Percentiles rank a stretch among this genome's conserved stretches.
Evolutionary conservation across 2,113 vertebrate genomes (phyloP).

Genomic region (Labrus mixtus): DNA sequence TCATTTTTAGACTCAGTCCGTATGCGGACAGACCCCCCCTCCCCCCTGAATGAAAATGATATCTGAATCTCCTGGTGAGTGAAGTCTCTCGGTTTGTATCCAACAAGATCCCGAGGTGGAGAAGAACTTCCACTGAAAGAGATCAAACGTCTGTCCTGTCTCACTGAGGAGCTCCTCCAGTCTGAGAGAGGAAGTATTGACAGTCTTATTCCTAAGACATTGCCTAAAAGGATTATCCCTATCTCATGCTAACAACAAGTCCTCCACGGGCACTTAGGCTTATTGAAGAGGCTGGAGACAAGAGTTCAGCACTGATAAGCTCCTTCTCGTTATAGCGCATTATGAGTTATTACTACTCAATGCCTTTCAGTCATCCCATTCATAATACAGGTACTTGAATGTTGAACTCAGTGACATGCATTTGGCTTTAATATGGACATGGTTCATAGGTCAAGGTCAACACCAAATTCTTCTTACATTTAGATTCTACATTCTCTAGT

Average conservation of each 20-base stretch:
- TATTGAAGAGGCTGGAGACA: constrained; percentile 53
- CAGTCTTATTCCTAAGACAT: constrained; percentile 52
- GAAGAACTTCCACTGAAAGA: background rate
- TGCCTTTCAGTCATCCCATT: constrained; percentile 47
- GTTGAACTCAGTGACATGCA: constrained; percentile 11
- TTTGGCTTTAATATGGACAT: background rate
- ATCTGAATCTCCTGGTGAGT: constrained; percentile 15
- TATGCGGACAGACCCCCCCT: constrained; percentile 1
- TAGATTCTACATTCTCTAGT: background rate
- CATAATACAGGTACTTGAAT: constrained; percentile 23
- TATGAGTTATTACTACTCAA: constrained; percentile 33
- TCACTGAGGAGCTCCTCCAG: constrained; percentile 38
- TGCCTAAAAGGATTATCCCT: constrained; percentile 76
- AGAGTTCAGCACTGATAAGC: constrained; percentile 33
- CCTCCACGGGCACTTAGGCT: constrained; percentile 47
- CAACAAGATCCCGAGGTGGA: constrained; percentile 12
- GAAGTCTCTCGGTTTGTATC: background rate
- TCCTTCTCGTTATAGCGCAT: constrained; percentile 43
- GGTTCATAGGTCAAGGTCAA: background rate
- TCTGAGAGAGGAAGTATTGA: constrained; percentile 59
- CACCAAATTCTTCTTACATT: background rate
- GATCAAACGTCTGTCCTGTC: constrained; percentile 19
- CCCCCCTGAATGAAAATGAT: constrained; percentile 5
- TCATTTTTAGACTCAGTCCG: constrained; percentile 29
- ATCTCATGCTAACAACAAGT: constrained; percentile 37